Percentiles rank a stretch among this genome's conserved stretches.
phyloP scores from a whole-genome alignment of 2,797 vertebrate species.

The Limnodromus scolopaceus region DNA sequence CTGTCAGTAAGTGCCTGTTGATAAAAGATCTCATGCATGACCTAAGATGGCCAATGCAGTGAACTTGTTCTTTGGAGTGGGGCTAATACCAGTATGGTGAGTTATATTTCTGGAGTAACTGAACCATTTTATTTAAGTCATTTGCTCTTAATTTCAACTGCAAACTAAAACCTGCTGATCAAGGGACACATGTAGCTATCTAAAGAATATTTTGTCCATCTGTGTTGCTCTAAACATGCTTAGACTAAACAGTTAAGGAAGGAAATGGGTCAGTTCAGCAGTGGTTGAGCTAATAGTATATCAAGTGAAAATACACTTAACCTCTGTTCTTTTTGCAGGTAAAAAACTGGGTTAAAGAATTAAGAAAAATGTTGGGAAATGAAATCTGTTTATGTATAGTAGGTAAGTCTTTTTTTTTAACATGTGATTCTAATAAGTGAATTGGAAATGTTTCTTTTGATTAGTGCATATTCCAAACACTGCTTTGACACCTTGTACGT shows the following conservation, averaged over 20 bases:
- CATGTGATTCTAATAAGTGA: neutral
- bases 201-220: neutral
- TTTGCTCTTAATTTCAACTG: neutral
- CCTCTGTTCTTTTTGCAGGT: conserved; percentile 81
- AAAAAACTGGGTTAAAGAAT: conserved; percentile 99
- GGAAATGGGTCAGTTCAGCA: neutral
- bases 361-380: conserved; percentile 99
- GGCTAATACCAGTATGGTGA: neutral
- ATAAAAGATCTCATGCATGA: neutral
- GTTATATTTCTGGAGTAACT: neutral
- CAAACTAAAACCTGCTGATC: neutral
- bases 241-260: neutral
- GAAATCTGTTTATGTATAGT: conserved; percentile 99
- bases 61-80: neutral
- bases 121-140: neutral
- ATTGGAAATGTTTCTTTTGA: neutral
- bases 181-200: neutral
- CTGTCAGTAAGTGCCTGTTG: neutral
- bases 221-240: neutral
- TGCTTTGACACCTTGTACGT: neutral
- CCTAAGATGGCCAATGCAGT: neutral
- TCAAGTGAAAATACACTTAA: neutral
- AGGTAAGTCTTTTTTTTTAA: conserved; percentile 82
- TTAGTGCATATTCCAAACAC: neutral
- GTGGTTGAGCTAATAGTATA: neutral